A percentile compares a stretch with the other conserved stretches of the same genome.
These are phyloP conservation scores for Nowickia ferox DNA, from an alignment of 2,888 invertebrate genomes.

Conservation along the genomic window DNA sequence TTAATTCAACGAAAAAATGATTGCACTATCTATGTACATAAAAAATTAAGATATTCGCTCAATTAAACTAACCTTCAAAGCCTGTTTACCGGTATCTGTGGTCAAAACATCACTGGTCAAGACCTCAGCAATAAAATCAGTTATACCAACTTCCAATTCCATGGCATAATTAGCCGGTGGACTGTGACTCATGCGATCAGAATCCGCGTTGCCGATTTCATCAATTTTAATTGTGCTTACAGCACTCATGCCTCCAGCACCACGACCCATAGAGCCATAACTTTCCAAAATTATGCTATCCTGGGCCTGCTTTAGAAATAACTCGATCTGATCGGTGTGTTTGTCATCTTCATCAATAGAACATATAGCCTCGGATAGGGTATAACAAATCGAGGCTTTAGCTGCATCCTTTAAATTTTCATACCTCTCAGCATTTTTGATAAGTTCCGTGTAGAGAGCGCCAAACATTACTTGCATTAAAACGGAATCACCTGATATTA, in stretches of 20 bases:
- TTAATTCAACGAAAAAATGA: too few relatives aligned
- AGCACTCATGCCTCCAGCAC: slow-evolving; percentile 78
- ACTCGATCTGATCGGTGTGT: slow-evolving; percentile 89
- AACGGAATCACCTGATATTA: slow-evolving; percentile 84
- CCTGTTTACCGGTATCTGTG: slow-evolving; percentile 85
- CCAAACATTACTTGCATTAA: slow-evolving; percentile 89
- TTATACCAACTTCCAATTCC: slow-evolving; percentile 83
- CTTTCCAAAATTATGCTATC: slow-evolving; percentile 83
- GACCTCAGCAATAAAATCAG: slow-evolving; percentile 84
- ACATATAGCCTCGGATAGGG: slow-evolving; percentile 90
- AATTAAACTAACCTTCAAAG: slow-evolving; percentile 82
- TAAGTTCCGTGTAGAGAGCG: slow-evolving; percentile 87
- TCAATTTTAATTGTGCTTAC: slow-evolving; percentile 82
- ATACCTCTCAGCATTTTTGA: slow-evolving; percentile 83
- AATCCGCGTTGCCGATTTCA: slow-evolving; percentile 77
- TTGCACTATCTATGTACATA: too few relatives aligned
- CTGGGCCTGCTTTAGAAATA: slow-evolving; percentile 85
- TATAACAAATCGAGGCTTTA: slow-evolving; percentile 86
- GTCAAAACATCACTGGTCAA: slow-evolving; percentile 87
- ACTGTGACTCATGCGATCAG: slow-evolving; percentile 80
- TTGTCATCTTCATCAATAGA: slow-evolving; percentile 91
- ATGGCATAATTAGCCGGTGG: slow-evolving; percentile 80
- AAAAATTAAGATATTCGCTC: too few relatives aligned
- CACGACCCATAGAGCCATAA: slow-evolving; percentile 63
- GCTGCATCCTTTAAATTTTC: slow-evolving; percentile 75